These are phyloP conservation scores for Temnopleurus reevesii DNA, from an alignment of 53 echinoderm and acorn worm species.

Conservation along the genomic window DNA sequence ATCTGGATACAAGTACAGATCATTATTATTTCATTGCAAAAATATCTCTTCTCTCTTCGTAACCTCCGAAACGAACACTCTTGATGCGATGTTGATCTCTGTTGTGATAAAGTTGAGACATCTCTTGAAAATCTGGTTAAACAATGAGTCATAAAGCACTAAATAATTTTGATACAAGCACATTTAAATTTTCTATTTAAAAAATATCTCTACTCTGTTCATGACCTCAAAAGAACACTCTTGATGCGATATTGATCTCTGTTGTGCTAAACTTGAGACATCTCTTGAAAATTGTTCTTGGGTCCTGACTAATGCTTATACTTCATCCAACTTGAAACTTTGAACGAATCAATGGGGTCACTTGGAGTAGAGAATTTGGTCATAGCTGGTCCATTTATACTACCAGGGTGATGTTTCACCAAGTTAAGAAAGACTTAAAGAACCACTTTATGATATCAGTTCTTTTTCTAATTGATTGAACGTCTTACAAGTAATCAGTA, in stretches of 20 bases:
- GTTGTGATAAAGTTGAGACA: not conserved
- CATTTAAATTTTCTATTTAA: not conserved
- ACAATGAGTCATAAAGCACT: too few species aligned
- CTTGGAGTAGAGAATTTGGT: not conserved
- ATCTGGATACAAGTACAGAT: not conserved
- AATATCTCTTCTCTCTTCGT: not conserved
- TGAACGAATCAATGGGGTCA: not conserved
- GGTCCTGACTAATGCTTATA: not conserved
- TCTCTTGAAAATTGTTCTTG: not conserved
- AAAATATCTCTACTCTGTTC: not conserved
- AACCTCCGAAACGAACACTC: not conserved
- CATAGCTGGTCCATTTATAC: too few species aligned
- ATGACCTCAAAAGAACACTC: slow-evolving; percentile 1
- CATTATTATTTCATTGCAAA: not conserved
- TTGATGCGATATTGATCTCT: slow-evolving; percentile 14
- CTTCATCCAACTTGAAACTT: not conserved
- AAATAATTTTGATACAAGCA: not conserved
- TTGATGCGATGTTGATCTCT: slow-evolving; percentile 8
- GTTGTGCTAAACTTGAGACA: not conserved
- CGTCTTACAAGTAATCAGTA: too few species aligned
- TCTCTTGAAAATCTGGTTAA: not conserved
- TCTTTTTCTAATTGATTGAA: too few species aligned
- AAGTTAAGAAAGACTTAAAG: too few species aligned
- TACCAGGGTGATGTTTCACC: too few species aligned
- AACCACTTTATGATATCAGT: too few species aligned